Percentiles rank a stretch among this genome's conserved stretches.
phyloP scores from a whole-genome alignment of 2,888 invertebrate genomes.

The Athalia circularis region DNA sequence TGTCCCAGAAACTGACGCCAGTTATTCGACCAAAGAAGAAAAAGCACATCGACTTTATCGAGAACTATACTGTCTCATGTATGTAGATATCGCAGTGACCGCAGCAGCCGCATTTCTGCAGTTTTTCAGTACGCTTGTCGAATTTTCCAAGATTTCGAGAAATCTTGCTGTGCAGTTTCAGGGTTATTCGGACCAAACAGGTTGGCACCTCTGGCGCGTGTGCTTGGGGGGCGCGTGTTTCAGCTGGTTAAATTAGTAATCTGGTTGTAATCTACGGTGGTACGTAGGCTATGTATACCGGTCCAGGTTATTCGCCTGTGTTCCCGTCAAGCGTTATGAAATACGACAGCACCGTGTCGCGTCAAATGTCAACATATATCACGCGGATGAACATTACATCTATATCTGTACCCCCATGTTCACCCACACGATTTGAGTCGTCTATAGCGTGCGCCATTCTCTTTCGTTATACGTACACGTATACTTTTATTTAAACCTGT shows the following conservation, averaged over 20 bases:
- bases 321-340: slow-evolving; percentile 44
- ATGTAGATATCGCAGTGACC: neutral
- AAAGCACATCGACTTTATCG: too few relatives aligned
- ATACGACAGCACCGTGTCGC: slow-evolving; percentile 33
- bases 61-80: neutral
- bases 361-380: slow-evolving; percentile 44
- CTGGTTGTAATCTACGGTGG: slow-evolving; percentile 47
- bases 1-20: too few relatives aligned
- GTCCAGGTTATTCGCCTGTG: slow-evolving; percentile 34
- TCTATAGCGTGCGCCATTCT: neutral
- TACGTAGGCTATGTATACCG: slow-evolving; percentile 19
- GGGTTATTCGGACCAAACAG: neutral
- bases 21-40: too few relatives aligned
- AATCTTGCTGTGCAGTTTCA: neutral
- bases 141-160: neutral
- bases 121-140: neutral
- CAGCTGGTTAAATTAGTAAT: slow-evolving; percentile 35
- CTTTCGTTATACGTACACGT: neutral
- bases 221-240: neutral
- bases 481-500: slow-evolving; percentile 3
- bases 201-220: slow-evolving; percentile 1
- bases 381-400: slow-evolving; percentile 8
- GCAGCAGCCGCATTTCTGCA: neutral
- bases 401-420: neutral
- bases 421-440: neutral